Evolutionary conservation across 2,797 vertebrate genomes (phyloP), one percentile per base, ranked within the genome.

Genomic region (Scolopax rusticola): DNA sequence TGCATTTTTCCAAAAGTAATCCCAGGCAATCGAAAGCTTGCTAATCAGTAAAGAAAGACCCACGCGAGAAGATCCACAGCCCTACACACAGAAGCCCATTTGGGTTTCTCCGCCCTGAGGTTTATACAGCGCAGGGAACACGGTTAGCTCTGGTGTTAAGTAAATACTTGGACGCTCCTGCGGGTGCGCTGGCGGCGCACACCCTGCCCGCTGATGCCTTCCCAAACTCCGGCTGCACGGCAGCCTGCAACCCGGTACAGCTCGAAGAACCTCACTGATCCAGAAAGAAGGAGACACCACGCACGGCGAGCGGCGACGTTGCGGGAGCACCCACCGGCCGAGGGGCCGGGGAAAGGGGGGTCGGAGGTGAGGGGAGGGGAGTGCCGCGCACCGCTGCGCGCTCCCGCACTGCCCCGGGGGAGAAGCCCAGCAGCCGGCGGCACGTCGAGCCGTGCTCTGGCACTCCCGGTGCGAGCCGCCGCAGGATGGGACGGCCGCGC

Each of bases 231-330:
- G 15, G 67, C 69, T 5, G 51, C 80, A 6, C 38, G 6, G 4
- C 51, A 59, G 69, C 50, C 63, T 5, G 21, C 82, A 3, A 3
- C 63, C 48, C 57, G 16, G 13, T 0, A 28, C 53, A 19, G 28
- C 38, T 67, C 40, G 33, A n/a, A 36, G 17, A 68, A 2, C 38
- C 40, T 0, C 45, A 7, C 0, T 0, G 23, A 19, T 36, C 14
- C 45, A 1, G 21, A 43, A 2, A 1, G 25, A 8, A 36, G 68
- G 2, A n/a, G 25, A 6, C 48, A 6, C 19, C 2, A 63, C 38
- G 18, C 67, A 15, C 59, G 3, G 18, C 5, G 14, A 19, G 25
- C 32, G 50, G 60, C 17, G 25, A n/a, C 6, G 1, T 38, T 3
- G 70, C 20, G 23, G 50, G 18, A 9, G 14, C 23, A 14, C 3